These are phyloP conservation scores for Sinocyclocheilus maitianheensis DNA, from an alignment of 2,113 vertebrate genomes.

Conservation along the genomic window DNA sequence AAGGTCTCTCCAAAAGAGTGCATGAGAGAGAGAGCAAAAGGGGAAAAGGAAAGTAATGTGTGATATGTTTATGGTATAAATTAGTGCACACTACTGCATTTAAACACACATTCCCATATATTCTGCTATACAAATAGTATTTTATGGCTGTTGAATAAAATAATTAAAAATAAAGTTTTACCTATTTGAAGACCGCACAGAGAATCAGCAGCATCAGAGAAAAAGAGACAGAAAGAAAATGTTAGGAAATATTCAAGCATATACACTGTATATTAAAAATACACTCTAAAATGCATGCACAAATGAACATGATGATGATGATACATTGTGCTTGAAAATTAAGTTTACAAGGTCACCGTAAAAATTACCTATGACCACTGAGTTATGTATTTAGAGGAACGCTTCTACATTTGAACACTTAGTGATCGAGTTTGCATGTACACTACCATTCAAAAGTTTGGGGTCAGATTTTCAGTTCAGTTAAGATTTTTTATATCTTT, in stretches of 20 bases:
- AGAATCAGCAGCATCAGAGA: background rate
- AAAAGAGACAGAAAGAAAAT: background rate
- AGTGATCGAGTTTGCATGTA: background rate
- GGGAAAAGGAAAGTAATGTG: slow-evolving; percentile 54
- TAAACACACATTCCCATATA: background rate
- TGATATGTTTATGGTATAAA: background rate
- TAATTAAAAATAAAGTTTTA: background rate
- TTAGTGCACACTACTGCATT: background rate
- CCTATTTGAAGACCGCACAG: slow-evolving; percentile 16
- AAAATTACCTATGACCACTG: slow-evolving; percentile 21
- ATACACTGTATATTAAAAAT: background rate
- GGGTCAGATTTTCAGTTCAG: too few relatives aligned
- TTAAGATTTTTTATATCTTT: too few relatives aligned
- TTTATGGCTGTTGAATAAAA: background rate
- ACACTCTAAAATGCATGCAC: background rate
- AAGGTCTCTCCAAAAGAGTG: slow-evolving; percentile 46
- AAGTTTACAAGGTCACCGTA: background rate
- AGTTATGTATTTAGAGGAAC: background rate
- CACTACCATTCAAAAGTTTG: background rate
- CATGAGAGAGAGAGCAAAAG: slow-evolving; percentile 56
- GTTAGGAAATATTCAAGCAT: slow-evolving; percentile 1
- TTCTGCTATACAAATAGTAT: background rate
- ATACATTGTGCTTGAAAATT: background rate
- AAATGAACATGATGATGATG: background rate
- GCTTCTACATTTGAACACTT: background rate